Evolutionary conservation across 1,140 invertebrate species (phyloP), one percentile per base, ranked within the genome.

Genomic region (Pseudomyrmex flavicornis): DNA sequence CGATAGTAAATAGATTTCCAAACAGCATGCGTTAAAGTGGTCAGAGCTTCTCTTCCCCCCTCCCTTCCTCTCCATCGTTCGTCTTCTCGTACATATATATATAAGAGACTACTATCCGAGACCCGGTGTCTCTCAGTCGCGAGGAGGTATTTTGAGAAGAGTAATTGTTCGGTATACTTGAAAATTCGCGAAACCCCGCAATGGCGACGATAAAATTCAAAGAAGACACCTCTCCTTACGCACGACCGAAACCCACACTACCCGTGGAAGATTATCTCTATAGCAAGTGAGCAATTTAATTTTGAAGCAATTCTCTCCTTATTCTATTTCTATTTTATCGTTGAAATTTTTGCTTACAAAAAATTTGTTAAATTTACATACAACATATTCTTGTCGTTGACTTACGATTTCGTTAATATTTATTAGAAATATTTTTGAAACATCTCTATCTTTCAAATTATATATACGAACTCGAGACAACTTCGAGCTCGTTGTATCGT

Each of bases 191-290:
- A 5, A 35, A 4, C 0, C 35, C 20, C 26, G 79, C 12, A 44
- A 92, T 92, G 91, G 89, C 91, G 8, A 92, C 91, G 1, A 62
- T 44, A 0, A 92, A 92, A 52, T 92, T 91, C 63, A 92, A 88
- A 20, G 85, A 88, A 20, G 83, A 83, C 20, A 22, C 76, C 9
- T 92, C 91, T 0, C 91, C 91, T 9, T 92, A 90, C 8, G 48
- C 62, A 1, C 88, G 84, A 66, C 44, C 48, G 2, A 50, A 65
- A 59, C 70, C 88, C 20, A 10, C 15, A 7, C 84, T 90, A 20
- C 85, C 91, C 0, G 13, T 17, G 0, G 84, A 91, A 54, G 93
- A 93, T 89, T 92, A 91, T 65, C 68, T 93, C 1, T 92, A 92
- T 62, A 85, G 87, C 56, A 84, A 90, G 93, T 93, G 59, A 91